phyloP scores from a whole-genome alignment of 2,888 invertebrate species.

The Aplocera efformata region DNA sequence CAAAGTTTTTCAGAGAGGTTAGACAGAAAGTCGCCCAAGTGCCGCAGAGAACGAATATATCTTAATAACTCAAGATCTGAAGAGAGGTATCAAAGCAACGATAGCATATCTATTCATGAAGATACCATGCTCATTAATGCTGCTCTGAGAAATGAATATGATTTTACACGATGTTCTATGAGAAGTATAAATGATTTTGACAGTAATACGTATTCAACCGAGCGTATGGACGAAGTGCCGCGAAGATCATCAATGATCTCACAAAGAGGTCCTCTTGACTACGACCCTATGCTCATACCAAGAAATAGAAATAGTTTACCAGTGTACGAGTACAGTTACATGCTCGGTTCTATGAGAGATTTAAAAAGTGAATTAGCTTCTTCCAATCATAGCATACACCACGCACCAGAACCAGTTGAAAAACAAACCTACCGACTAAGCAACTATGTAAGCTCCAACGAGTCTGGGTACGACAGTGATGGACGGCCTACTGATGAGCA shows the following conservation, averaged over 20 bases:
- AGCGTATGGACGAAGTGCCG: slow-evolving; percentile 55
- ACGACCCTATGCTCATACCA: slow-evolving; percentile 73
- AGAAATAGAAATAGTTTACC: slow-evolving; percentile 75
- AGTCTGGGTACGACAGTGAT: slow-evolving; percentile 91
- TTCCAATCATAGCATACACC: slow-evolving; percentile 77
- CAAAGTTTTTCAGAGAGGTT: slow-evolving; percentile 78
- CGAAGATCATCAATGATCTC: slow-evolving; percentile 73
- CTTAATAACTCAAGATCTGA: slow-evolving; percentile 80
- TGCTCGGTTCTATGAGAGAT: slow-evolving; percentile 63
- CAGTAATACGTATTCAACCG: slow-evolving; percentile 47
- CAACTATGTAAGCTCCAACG: slow-evolving; percentile 90
- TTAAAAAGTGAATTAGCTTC: slow-evolving; percentile 65
- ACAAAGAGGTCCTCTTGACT: slow-evolving; percentile 64
- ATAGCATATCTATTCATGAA: slow-evolving; percentile 72
- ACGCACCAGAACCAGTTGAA: slow-evolving; percentile 76
- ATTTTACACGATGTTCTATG: slow-evolving; percentile 64
- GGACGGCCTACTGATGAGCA: slow-evolving; percentile 81
- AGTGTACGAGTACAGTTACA: slow-evolving; percentile 67
- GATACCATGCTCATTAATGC: slow-evolving; percentile 67
- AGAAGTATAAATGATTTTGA: slow-evolving; percentile 69
- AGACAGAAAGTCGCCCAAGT: slow-evolving; percentile 70
- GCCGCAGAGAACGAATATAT: slow-evolving; percentile 61
- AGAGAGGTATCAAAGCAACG: slow-evolving; percentile 80
- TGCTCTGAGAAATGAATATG: slow-evolving; percentile 57
- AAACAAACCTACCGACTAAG: slow-evolving; percentile 83